Base-by-base conservation (phyloP, 2,113 vertebrate species). In the Gila orcuttii region DNA sequence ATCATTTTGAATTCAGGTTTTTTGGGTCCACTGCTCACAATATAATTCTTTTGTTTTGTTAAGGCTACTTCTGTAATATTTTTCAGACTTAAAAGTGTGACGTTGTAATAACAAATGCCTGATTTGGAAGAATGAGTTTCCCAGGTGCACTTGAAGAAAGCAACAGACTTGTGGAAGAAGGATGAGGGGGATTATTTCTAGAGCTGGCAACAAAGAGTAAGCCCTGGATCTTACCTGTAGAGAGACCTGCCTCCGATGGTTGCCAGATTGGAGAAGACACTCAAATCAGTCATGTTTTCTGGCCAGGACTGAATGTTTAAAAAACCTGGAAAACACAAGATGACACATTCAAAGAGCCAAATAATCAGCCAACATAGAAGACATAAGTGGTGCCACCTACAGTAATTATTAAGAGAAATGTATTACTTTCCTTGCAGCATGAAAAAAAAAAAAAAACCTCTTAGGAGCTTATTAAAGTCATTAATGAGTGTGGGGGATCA, bases 301-400 rank as follows among this genome's bases (percentile, higher is more conserved):
- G 98, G 98, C 98, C 98, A 99, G 0, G 98, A 99, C 82, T 99
- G 98, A 91, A 99, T 98, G 91, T 99, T 99, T 89, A 99, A 92
- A 90, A 95, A 99, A 57, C 98, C 98, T 99, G 90, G 62, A 90
- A 66, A 82, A 60, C 83, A 57, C 85, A 19, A 79, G 2, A 87
- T 82, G 33, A 77, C 10, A 78, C 7, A n/a, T 39, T 86, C 23
- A 86, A 17, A 33, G 28, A 78, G 19, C 6, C 74, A 78, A 78
- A 25, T 6, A 10, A 42, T 73, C 36, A 45, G 23, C 21, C 69
- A 45, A 74, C 39, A 45, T 36, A 36, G 17, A 10, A 36, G 66
- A 33, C 66, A 69, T 39, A 42, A 42, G 68, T 23, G 39, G 23
- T 45, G 36, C 11, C 69, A 74, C 39, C 69, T 45, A 45, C 21